phyloP scores from a whole-genome alignment of 2,113 vertebrate genomes.

The Gavia stellata region DNA sequence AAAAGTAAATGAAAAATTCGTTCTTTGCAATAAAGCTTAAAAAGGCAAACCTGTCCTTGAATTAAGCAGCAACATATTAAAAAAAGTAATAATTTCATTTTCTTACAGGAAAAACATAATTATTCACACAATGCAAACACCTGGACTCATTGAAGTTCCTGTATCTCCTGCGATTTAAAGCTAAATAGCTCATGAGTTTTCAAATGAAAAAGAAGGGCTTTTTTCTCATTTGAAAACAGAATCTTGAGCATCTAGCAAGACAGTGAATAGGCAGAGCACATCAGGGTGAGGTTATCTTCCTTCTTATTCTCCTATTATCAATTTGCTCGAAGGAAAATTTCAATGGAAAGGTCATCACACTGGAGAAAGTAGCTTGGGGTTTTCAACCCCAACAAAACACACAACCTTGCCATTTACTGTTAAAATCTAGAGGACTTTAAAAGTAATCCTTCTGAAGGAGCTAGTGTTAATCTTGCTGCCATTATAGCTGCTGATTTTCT shows the following conservation, averaged over 20 bases:
- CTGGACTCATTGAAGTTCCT: background rate
- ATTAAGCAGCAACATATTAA: background rate
- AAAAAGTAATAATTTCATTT: background rate
- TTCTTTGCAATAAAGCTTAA: background rate
- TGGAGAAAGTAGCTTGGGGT: conserved; percentile 60
- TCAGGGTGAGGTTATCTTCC: background rate
- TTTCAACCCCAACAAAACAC: conserved; percentile 60
- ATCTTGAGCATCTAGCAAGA: background rate
- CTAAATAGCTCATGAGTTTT: background rate
- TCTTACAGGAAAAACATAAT: background rate
- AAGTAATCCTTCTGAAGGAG: conserved; percentile 68
- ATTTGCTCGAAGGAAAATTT: conserved; percentile 52
- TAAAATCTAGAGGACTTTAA: conserved; percentile 70
- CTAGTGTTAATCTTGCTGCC: conserved; percentile 59
- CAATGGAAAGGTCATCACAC: conserved; percentile 36
- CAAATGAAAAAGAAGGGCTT: background rate
- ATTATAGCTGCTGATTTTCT: conserved; percentile 63
- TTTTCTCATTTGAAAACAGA: background rate
- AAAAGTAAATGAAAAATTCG: background rate
- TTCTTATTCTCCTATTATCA: conserved; percentile 2
- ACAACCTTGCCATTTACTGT: conserved; percentile 67
- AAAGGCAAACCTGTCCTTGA: background rate
- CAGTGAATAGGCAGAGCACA: background rate
- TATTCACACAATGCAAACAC: background rate
- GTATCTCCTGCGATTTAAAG: background rate